Evolutionary conservation across 2,113 vertebrate genomes (phyloP).

Genomic region (Actinemys pallida): DNA sequence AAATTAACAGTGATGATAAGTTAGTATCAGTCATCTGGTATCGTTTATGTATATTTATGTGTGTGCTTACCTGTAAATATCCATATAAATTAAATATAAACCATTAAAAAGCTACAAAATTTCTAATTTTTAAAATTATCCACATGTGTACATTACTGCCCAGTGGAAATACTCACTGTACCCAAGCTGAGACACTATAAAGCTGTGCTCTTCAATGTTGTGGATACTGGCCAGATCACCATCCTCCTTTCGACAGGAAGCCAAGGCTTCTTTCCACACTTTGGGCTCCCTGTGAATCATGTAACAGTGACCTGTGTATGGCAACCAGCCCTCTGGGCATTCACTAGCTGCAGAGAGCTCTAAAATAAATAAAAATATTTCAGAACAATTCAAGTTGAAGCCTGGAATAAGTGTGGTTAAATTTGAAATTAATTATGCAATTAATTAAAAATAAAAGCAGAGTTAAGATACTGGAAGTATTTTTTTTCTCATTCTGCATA

Average conservation of each 20-base stretch:
- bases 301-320: constrained; percentile 89
- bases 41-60: background rate
- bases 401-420: background rate
- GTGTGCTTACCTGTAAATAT: background rate
- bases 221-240: constrained; percentile 88
- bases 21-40: background rate
- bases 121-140: background rate
- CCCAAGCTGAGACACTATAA: constrained; percentile 88
- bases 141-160: background rate
- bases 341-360: constrained; percentile 73
- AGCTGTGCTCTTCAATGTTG: constrained; percentile 90
- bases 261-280: constrained; percentile 85
- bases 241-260: constrained; percentile 84
- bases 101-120: background rate
- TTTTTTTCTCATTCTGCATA: background rate
- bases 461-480: background rate
- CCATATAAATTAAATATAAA: background rate
- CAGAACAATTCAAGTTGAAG: background rate
- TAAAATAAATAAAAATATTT: constrained; percentile 52
- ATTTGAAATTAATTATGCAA: background rate
- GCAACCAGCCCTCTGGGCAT: constrained; percentile 87
- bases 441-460: background rate
- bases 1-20: background rate
- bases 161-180: constrained; percentile 83
- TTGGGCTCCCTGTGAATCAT: constrained; percentile 79